These are phyloP conservation scores for Eclectus roratus DNA, from an alignment of 2,113 vertebrate genomes.

Conservation along the genomic window DNA sequence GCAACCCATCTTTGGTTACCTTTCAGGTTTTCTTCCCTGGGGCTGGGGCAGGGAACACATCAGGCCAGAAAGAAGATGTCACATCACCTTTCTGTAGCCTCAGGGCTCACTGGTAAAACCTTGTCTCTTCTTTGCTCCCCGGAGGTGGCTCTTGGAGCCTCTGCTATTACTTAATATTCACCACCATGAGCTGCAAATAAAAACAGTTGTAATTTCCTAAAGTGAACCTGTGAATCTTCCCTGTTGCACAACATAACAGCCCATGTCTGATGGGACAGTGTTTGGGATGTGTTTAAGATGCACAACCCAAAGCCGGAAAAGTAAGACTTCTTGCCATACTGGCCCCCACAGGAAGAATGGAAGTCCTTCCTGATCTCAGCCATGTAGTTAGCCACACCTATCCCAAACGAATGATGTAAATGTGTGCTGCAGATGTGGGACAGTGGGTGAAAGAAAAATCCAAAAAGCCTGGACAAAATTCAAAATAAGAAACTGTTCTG, in stretches of 20 bases:
- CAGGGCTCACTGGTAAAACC: not conserved
- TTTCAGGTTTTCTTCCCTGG: not conserved
- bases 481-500: not conserved
- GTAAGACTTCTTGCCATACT: not conserved
- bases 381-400: not conserved
- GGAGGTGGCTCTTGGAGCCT: not conserved
- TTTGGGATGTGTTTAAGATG: not conserved
- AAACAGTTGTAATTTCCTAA: not conserved
- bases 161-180: not conserved
- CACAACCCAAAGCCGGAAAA: not conserved
- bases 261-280: fast-evolving
- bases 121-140: not conserved
- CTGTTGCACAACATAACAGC: not conserved
- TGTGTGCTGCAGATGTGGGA: not conserved
- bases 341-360: not conserved
- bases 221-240: not conserved
- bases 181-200: not conserved
- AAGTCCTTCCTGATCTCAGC: not conserved
- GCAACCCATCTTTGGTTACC: not conserved
- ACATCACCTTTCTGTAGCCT: not conserved
- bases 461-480: not conserved
- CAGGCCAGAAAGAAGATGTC: not conserved
- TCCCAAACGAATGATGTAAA: not conserved
- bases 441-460: not conserved
- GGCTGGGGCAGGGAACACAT: not conserved